Evolutionary conservation across 2,113 vertebrate genomes (phyloP).

Genomic region (Spermophilus dauricus): DNA sequence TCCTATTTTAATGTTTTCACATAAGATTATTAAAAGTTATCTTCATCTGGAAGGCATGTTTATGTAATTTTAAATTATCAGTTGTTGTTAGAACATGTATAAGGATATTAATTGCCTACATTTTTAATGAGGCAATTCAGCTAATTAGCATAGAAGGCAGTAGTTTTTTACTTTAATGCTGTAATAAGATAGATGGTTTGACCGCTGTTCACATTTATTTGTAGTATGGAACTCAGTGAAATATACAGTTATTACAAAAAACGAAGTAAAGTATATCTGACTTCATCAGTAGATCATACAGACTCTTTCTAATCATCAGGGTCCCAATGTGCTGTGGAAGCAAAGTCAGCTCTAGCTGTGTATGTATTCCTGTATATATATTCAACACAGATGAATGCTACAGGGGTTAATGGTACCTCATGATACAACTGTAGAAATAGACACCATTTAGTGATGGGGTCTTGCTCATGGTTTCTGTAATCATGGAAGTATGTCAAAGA

Average conservation of each 20-base stretch:
- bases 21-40: conserved; percentile 56
- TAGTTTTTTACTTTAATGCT: conserved; percentile 66
- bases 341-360: not conserved
- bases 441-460: not conserved
- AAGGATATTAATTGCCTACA: conserved; percentile 53
- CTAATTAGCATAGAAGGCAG: conserved; percentile 63
- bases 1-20: conserved; percentile 56
- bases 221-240: conserved; percentile 37
- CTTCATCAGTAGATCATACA: conserved; percentile 15
- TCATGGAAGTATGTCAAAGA: not conserved
- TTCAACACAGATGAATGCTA: not conserved
- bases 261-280: not conserved
- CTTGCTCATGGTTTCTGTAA: not conserved
- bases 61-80: conserved; percentile 68
- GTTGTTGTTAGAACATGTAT: conserved; percentile 42
- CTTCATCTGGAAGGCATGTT: conserved; percentile 57
- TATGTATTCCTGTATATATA: not conserved
- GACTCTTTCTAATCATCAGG: not conserved
- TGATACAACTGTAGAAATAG: not conserved
- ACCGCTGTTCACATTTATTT: conserved; percentile 23
- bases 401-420: not conserved
- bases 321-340: not conserved
- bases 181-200: conserved; percentile 34
- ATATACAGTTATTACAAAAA: conserved; percentile 46
- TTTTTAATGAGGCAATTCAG: conserved; percentile 68